Conservation (phyloP, 2,113 vertebrate genomes). For the Noturus placidus region DNA sequence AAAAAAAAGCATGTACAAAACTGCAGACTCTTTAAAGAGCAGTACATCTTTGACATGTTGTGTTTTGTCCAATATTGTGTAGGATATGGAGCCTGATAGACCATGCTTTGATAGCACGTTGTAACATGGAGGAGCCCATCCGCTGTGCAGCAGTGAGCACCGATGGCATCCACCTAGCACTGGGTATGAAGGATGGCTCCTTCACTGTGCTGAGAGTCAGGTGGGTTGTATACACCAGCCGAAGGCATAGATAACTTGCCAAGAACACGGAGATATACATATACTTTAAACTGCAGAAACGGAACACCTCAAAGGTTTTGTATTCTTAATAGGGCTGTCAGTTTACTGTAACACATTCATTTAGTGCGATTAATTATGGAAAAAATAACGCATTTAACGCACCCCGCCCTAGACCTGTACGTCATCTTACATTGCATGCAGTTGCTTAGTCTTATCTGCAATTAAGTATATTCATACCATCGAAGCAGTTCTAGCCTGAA, state of each 20-base stretch:
- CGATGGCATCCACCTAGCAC: constrained; percentile 93
- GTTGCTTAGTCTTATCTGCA: too few species aligned
- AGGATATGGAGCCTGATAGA: constrained; percentile 99
- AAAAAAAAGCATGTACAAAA: background rate
- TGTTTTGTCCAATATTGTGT: constrained; percentile 25
- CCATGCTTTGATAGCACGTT: constrained; percentile 94
- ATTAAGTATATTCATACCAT: too few species aligned
- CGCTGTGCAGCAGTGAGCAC: constrained; percentile 93
- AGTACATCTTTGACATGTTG: background rate
- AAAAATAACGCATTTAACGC: too few species aligned
- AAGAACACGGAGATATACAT: background rate
- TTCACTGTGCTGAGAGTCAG: constrained; percentile 96
- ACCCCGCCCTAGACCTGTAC: too few species aligned
- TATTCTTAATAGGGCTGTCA: background rate
- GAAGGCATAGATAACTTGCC: background rate
- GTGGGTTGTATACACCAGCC: constrained; percentile 63
- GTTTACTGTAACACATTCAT: too few species aligned
- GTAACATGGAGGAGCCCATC: constrained; percentile 98
- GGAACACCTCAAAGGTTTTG: background rate
- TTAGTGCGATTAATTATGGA: too few species aligned
- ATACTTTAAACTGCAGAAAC: background rate
- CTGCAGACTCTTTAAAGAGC: background rate
- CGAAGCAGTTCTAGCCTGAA: too few species aligned
- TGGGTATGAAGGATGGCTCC: constrained; percentile 98
- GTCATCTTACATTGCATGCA: too few species aligned